Evolutionary conservation across 2,888 invertebrate species (phyloP).

Genomic region (Chalcis sispes): DNA sequence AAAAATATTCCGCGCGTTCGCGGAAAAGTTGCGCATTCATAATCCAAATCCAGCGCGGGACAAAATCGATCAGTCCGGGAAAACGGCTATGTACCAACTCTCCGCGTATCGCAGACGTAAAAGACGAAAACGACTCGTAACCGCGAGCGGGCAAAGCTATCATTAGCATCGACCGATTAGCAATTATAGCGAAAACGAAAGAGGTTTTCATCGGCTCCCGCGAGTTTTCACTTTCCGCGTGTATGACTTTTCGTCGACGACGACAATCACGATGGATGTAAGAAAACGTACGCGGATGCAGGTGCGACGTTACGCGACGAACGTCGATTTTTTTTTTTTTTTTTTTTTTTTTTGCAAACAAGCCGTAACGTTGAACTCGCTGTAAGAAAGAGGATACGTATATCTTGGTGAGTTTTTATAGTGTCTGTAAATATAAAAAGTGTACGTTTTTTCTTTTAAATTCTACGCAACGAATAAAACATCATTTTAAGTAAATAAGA

Average conservation of each 20-base stretch:
- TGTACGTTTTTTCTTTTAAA: too few relatives aligned
- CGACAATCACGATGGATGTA: neutral
- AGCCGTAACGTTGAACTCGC: neutral
- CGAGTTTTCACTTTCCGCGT: constrained; percentile 48
- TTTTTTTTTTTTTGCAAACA: neutral
- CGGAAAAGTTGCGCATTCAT: constrained; percentile 35
- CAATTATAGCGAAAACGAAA: constrained; percentile 47
- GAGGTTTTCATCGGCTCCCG: constrained; percentile 38
- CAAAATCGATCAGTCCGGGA: neutral
- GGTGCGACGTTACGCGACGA: neutral
- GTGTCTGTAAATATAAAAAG: too few relatives aligned
- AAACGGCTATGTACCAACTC: too few relatives aligned
- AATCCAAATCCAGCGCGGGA: constrained; percentile 12
- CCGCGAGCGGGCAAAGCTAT: constrained; percentile 23
- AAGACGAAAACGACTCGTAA: constrained; percentile 10
- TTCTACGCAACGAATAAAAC: too few relatives aligned
- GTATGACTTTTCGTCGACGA: too few relatives aligned
- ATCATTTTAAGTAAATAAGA: too few relatives aligned
- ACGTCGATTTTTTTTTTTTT: neutral
- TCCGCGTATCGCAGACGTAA: constrained; percentile 8
- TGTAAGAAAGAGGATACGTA: neutral
- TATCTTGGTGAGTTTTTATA: too few relatives aligned
- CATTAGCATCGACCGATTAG: constrained; percentile 54
- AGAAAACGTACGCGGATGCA: neutral
- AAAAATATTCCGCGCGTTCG: constrained; percentile 42